phyloP scores from a whole-genome alignment of 2,113 vertebrate genomes.

The Procapra przewalskii region DNA sequence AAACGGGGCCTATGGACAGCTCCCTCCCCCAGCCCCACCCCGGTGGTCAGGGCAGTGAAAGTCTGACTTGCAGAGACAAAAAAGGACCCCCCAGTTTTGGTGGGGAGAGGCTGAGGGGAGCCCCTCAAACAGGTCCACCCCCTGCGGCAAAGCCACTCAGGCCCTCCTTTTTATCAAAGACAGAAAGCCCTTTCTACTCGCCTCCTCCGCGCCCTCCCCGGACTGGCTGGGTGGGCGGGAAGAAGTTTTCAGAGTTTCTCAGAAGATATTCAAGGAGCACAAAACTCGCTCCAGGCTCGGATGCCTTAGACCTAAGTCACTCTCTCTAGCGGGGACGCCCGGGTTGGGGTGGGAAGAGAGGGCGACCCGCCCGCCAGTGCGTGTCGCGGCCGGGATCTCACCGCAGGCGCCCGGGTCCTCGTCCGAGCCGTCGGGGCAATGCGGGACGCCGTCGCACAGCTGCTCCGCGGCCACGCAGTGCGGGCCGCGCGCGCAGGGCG shows the following conservation, averaged over 20 bases:
- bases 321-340: background rate
- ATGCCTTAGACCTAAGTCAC: background rate
- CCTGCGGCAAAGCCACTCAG: background rate
- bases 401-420: slow-evolving; percentile 81
- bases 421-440: slow-evolving; percentile 89
- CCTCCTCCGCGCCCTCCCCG: background rate
- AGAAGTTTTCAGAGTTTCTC: background rate
- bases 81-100: background rate
- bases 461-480: slow-evolving; percentile 83
- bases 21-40: rapidly evolving
- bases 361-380: rapidly evolving
- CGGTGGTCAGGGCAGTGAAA: background rate
- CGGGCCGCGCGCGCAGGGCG: slow-evolving; percentile 81
- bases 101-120: rapidly evolving
- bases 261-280: background rate
- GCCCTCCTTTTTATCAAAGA: background rate
- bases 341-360: background rate
- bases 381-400: background rate
- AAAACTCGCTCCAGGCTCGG: background rate
- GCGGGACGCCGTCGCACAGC: slow-evolving; percentile 85
- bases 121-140: background rate
- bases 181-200: background rate
- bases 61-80: background rate
- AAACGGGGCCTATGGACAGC: background rate
- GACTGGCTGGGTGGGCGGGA: background rate